These are phyloP conservation scores for Stenichneumon culpator DNA, from an alignment of 2,888 invertebrate species.

Conservation along the genomic window DNA sequence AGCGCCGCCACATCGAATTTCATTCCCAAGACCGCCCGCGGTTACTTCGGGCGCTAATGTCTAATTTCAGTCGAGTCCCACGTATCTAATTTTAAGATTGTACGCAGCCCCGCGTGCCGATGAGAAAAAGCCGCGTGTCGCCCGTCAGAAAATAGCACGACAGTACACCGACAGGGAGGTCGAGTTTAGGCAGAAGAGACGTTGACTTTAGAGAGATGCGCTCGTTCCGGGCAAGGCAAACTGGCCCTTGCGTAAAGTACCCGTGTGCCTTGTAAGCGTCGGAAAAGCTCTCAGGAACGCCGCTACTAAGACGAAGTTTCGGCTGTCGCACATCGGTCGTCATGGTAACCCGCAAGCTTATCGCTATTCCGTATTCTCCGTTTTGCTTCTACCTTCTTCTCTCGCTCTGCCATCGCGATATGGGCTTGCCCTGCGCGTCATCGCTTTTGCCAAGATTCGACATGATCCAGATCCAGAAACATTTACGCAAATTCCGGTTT, in stretches of 20 bases:
- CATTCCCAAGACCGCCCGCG: constrained; percentile 54
- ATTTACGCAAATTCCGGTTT: neutral
- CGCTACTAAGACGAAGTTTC: constrained; percentile 31
- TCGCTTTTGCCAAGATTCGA: neutral
- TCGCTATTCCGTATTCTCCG: constrained; percentile 48
- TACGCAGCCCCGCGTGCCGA: constrained; percentile 66
- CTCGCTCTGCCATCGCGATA: neutral
- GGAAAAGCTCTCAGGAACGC: constrained; percentile 40
- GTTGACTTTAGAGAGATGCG: constrained; percentile 25
- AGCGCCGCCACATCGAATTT: constrained; percentile 63
- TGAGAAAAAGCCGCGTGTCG: constrained; percentile 68
- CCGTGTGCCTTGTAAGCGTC: constrained; percentile 18
- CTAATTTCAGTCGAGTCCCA: constrained; percentile 71
- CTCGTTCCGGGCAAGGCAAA: constrained; percentile 27
- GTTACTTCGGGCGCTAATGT: constrained; percentile 62
- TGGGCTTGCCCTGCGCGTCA: neutral
- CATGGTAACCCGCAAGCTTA: constrained; percentile 64
- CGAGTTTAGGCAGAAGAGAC: constrained; percentile 41
- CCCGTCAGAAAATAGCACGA: constrained; percentile 68
- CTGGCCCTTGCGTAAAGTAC: neutral
- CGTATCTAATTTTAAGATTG: constrained; percentile 72
- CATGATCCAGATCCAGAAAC: neutral
- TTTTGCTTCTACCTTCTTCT: constrained; percentile 19
- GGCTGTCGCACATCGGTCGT: constrained; percentile 46
- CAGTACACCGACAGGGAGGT: constrained; percentile 26